A percentile compares a stretch with the other conserved stretches of the same genome.
Evolutionary conservation across 1,140 invertebrate species (phyloP).

Genomic region (Wasmannia auropunctata): DNA sequence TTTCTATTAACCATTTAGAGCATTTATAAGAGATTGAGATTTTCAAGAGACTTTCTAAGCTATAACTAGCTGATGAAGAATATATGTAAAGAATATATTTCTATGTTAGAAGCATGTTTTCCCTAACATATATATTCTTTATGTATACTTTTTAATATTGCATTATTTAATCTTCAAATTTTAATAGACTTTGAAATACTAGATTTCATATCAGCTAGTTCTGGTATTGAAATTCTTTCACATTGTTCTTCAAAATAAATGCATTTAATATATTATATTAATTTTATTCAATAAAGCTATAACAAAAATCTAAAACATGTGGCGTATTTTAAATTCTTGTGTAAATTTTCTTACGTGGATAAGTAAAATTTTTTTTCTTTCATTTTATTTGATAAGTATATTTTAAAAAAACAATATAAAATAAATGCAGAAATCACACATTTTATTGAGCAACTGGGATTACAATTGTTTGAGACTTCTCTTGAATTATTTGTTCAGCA

Average conservation of each 20-base stretch:
- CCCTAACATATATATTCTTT: neutral
- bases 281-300: slow-evolving; percentile 33
- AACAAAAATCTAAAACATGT: too few species aligned
- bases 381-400: neutral
- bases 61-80: neutral
- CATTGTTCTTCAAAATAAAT: slow-evolving; percentile 26
- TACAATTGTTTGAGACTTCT: slow-evolving; percentile 76
- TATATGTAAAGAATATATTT: neutral
- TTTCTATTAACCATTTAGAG: neutral
- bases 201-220: neutral
- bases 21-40: neutral
- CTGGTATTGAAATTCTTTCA: neutral
- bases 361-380: neutral
- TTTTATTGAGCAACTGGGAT: slow-evolving; percentile 65
- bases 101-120: slow-evolving; percentile 2
- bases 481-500: slow-evolving; percentile 90
- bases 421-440: slow-evolving; percentile 5
- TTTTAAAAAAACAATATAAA: slow-evolving; percentile 5
- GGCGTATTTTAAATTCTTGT: neutral
- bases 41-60: neutral
- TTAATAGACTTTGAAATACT: slow-evolving; percentile 4
- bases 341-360: neutral
- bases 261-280: slow-evolving; percentile 5
- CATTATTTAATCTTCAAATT: neutral
- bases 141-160: neutral